Base-by-base conservation (phyloP, 2,888 invertebrate species). In the Tenthredo amoena region DNA sequence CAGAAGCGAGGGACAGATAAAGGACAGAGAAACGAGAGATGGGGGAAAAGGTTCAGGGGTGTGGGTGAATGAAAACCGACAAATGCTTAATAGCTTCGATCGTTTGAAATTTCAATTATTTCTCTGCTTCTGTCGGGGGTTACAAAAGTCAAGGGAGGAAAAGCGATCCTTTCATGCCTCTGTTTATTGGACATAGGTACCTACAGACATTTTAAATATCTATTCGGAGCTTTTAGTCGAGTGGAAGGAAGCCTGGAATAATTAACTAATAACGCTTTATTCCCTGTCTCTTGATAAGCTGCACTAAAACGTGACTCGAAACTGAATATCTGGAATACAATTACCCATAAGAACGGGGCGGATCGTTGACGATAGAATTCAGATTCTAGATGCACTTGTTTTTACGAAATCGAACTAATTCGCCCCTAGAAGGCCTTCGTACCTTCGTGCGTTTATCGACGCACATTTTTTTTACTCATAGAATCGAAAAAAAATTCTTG, bases 81-180 rank as follows among this genome's bases (percentile, higher is more conserved):
- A 74, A 84, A 84, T 76, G 74, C 58, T 84, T 76, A 76, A 72
- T 84, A 62, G 81, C 62, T 81, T 81, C 62, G 81, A 81, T 62
- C 62, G 62, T 74, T 84, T 62, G 74, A 50, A 76, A 74, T 84
- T 84, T 31, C 86, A 86, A 87, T 86, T 86, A 87, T 58, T 62
- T 62, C 81, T 81, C 37, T 58, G 37, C 79, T 79, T 40, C 62
- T 40, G 37, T 40, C 50, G 34, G 62, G 58, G 37, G 81, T 62
- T 81, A 21, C 81, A 37, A 62, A 62, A 81, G 37, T 81, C 40
- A 58, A 58, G 26, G 34, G 50, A 2, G 76, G 58, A 12, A 7
- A 81, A 62, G 15, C 81, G 81, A 40, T 21, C 81, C 58, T 37
- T 58, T 81, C 50, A 62, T 62, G 37, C 37, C 21, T 21, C 15